phyloP scores from a whole-genome alignment of 2,797 vertebrate species.

The Mycteria americana region DNA sequence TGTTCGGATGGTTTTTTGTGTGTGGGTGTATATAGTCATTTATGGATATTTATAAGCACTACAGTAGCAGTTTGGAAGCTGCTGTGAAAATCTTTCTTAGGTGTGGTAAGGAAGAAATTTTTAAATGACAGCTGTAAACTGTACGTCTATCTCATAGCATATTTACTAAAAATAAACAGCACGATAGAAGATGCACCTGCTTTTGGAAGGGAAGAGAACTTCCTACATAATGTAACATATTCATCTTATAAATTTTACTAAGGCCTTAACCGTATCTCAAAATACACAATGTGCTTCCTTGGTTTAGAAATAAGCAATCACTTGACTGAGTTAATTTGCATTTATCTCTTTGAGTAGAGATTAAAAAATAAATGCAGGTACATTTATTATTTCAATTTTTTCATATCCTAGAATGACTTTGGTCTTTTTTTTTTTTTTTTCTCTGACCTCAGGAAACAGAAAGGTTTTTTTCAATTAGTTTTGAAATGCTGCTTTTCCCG shows the following conservation, averaged over 20 bases:
- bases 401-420: not conserved
- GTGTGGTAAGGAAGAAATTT: not conserved
- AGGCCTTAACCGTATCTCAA: not conserved
- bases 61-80: not conserved
- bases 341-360: not conserved
- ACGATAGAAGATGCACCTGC: not conserved
- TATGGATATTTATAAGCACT: not conserved
- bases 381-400: not conserved
- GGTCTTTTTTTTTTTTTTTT: not conserved
- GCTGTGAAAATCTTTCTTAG: not conserved
- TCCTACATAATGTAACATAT: not conserved
- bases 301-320: not conserved
- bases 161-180: not conserved
- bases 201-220: not conserved
- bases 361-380: not conserved
- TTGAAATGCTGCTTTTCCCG: not conserved
- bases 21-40: not conserved
- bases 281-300: not conserved
- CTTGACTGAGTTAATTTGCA: not conserved
- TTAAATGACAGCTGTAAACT: not conserved
- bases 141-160: not conserved
- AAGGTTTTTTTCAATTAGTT: not conserved
- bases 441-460: not conserved
- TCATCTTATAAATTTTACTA: not conserved
- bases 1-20: fast-evolving